A percentile compares a stretch with the other conserved stretches of the same genome.
Conservation (phyloP, 1,140 invertebrate genomes). For the Microplitis mediator region DNA sequence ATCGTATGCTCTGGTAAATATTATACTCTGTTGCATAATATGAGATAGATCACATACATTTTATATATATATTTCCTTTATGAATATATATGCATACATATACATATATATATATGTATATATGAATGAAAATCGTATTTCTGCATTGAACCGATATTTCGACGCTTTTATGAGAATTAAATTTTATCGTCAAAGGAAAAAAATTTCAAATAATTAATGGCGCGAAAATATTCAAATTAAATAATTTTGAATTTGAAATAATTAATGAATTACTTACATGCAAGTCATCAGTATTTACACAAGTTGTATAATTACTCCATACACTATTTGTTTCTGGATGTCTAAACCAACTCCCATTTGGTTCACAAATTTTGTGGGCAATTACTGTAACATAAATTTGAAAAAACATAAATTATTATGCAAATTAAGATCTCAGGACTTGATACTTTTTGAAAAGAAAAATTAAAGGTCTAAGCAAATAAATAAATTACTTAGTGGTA, state of each 20-base stretch:
- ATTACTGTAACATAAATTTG: slow-evolving; percentile 55
- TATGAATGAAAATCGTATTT: background rate
- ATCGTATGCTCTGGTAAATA: no score
- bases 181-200: background rate
- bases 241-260: background rate
- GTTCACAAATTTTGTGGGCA: slow-evolving; percentile 65
- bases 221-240: no score
- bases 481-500: no score
- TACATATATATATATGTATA: no score
- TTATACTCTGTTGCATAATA: no score
- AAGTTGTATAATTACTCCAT: slow-evolving; percentile 93
- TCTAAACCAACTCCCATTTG: slow-evolving; percentile 67
- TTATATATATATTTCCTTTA: no score
- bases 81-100: no score
- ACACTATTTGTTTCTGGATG: slow-evolving; percentile 64
- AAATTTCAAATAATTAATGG: background rate
- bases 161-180: no score
- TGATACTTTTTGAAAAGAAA: no score
- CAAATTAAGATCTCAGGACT: no score
- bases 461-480: background rate
- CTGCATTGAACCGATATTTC: no score
- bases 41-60: no score
- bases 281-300: slow-evolving; percentile 77
- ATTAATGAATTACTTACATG: slow-evolving; percentile 62
- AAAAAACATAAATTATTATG: background rate